Evolutionary conservation across 2,888 invertebrate species (phyloP), one percentile per base, ranked within the genome.

Genomic region (Drosophila borealis): DNA sequence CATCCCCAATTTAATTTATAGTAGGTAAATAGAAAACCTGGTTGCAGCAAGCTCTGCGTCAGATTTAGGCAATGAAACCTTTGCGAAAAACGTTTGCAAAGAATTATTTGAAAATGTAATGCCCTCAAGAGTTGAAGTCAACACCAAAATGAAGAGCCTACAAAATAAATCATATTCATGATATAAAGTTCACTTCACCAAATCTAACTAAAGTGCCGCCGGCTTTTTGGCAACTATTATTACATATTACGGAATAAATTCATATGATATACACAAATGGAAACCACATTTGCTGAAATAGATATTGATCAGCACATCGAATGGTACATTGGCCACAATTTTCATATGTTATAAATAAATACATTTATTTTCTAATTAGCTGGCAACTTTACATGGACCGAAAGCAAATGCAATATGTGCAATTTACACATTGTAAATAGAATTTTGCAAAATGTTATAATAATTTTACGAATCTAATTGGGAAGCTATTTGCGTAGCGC

Each of bases 371-470:
- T 73, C 17, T 42, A 73, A 78, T 78, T 68, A 69, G 68, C 54
- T 68, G 60, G 13, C 62, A 77, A 44, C 67, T 56, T 55, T 25
- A 36, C 25, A 42, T 29, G 17, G 29, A 21, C 36, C 33, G 46
- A 37, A 57, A 63, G 66, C 66, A 63, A 74, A 37, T 42, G 50
- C 53, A 65, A 78, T 69, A 44, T 49, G 54, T 51, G 25, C 41
- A 69, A 61, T 73, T 65, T 61, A 55, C 64, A 63, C 79, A 70
- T 74, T 81, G 68, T 63, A 81, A 78, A 75, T 75, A 56, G 34
- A 51, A 54, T 45, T 49, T 67, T 14, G 49, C 39, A 55, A 57
- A 57, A 70, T 68, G 65, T 60, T 46, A 46, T 34, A 71, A 69
- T 66, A 61, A 54, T 50, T 61, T 48, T 54, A 44, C 54, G 53